phyloP scores from a whole-genome alignment of 2,797 vertebrate species.

The Melanotaenia trifasciata region DNA sequence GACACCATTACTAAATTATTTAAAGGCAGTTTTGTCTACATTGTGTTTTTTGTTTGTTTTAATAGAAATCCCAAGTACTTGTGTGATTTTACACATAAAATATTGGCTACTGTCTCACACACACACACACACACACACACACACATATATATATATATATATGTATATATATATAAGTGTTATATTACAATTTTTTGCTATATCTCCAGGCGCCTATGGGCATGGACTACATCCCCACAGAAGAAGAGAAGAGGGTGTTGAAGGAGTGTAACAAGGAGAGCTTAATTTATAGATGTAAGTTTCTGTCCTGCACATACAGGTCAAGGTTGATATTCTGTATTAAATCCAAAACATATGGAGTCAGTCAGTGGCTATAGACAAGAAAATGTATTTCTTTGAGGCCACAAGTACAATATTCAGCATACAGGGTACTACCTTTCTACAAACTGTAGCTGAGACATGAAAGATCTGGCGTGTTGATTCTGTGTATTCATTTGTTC shows the following conservation, averaged over 20 bases:
- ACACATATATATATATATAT: no score
- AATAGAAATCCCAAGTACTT: neutral
- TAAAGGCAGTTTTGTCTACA: neutral
- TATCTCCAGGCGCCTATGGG: slow-evolving; percentile 73
- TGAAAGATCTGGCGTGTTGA: neutral
- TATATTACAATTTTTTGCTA: neutral
- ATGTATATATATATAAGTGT: neutral
- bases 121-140: no score
- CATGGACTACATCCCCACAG: slow-evolving; percentile 86
- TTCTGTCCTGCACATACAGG: neutral
- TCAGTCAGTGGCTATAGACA: neutral
- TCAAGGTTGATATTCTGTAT: neutral
- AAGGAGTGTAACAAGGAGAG: slow-evolving; percentile 86
- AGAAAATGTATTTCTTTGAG: neutral
- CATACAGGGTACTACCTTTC: neutral
- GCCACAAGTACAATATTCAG: neutral
- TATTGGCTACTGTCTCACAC: neutral
- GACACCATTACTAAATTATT: neutral
- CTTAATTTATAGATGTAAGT: slow-evolving; percentile 83
- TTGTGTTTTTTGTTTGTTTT: neutral
- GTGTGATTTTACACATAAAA: neutral
- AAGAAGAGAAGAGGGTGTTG: slow-evolving; percentile 89
- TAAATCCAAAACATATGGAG: neutral
- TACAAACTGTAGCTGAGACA: neutral
- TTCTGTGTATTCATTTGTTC: neutral